These are phyloP conservation scores for Lamprologus speciosus DNA, from an alignment of 2,113 vertebrate species.

Conservation along the genomic window DNA sequence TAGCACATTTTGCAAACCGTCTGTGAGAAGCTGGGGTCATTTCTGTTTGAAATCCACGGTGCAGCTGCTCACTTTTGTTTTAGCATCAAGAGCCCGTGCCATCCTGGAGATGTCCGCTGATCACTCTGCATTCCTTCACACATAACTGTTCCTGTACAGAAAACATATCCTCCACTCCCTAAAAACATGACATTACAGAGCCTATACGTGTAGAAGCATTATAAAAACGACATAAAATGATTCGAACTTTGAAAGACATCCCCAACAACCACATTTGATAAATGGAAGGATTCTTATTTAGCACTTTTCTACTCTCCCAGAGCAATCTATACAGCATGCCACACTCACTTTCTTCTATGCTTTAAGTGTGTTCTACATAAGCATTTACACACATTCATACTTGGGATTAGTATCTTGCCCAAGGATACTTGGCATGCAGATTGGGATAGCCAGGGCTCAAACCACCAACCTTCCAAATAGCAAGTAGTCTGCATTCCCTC, in stretches of 20 bases:
- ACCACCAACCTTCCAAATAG: not conserved
- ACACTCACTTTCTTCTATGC: not conserved
- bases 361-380: not conserved
- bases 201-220: not conserved
- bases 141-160: not conserved
- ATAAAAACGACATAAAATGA: fast-evolving
- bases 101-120: not conserved
- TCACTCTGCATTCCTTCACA: not conserved
- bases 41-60: not conserved
- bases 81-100: not conserved
- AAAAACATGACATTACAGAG: fast-evolving
- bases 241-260: not conserved
- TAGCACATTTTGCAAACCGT: not conserved
- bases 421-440: not conserved
- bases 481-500: not conserved
- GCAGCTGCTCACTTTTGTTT: not conserved
- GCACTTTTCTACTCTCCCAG: not conserved
- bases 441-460: not conserved
- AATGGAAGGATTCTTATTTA: not conserved
- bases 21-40: not conserved
- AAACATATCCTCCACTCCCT: not conserved
- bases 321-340: not conserved
- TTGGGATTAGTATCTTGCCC: not conserved
- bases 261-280: not conserved
- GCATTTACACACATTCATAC: not conserved